These are phyloP conservation scores for Lasioglossum figueresi DNA, from an alignment of 2,888 invertebrate genomes.

Conservation along the genomic window DNA sequence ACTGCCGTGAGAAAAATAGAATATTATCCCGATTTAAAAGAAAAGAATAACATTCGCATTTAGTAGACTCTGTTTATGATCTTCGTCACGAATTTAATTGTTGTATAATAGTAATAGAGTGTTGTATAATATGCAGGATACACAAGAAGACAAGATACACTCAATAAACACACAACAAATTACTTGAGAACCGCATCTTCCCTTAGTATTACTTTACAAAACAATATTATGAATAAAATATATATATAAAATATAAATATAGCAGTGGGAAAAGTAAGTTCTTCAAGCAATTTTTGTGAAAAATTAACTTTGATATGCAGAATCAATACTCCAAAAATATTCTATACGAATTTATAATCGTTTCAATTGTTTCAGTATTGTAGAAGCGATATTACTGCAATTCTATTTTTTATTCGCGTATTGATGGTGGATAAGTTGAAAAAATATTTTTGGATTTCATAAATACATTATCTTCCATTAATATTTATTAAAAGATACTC, in stretches of 20 bases:
- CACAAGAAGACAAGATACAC: background rate
- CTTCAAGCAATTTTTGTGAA: background rate
- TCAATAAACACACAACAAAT: background rate
- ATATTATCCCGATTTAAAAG: background rate
- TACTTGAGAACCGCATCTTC: background rate
- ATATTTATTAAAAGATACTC: constrained; percentile 6
- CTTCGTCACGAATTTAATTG: background rate
- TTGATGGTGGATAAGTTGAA: background rate
- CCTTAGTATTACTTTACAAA: background rate
- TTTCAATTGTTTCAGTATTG: background rate
- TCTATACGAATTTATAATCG: background rate
- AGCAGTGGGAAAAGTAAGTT: background rate
- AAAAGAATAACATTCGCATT: background rate
- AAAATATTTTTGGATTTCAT: constrained; percentile 10
- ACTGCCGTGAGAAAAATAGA: background rate
- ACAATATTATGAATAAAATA: background rate
- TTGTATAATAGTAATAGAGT: background rate
- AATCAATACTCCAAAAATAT: background rate
- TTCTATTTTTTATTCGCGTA: background rate
- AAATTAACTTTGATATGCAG: background rate
- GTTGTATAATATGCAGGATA: background rate
- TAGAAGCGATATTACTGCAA: background rate
- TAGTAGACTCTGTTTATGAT: background rate
- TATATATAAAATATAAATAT: background rate
- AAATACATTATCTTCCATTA: constrained; percentile 11